These are phyloP conservation scores for Griposia aprilina DNA, from an alignment of 2,888 invertebrate genomes.

Conservation along the genomic window DNA sequence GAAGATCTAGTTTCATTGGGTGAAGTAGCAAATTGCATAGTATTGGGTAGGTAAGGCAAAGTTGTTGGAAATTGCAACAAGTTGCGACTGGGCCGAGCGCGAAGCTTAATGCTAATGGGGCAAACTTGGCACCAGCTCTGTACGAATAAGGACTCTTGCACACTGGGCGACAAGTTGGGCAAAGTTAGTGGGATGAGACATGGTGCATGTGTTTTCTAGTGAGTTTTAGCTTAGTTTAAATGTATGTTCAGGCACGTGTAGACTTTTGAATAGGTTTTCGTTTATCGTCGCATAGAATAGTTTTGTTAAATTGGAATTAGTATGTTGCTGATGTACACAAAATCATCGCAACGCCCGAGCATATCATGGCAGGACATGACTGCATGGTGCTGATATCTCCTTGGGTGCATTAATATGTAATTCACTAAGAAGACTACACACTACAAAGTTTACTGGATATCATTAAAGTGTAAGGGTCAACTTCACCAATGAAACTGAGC, in stretches of 20 bases:
- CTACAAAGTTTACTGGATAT: neutral
- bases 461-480: neutral
- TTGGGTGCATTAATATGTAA: too few relatives aligned
- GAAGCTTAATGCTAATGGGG: constrained; percentile 78
- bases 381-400: neutral
- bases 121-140: constrained; percentile 72
- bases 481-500: neutral
- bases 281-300: neutral
- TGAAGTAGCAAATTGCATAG: constrained; percentile 70
- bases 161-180: constrained; percentile 62
- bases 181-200: constrained; percentile 56
- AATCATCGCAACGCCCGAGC: neutral
- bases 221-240: constrained; percentile 37
- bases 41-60: constrained; percentile 69
- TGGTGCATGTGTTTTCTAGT: constrained; percentile 47
- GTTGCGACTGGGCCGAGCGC: constrained; percentile 74
- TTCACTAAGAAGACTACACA: neutral
- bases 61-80: constrained; percentile 79
- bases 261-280: neutral
- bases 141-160: constrained; percentile 56
- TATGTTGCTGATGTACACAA: neutral
- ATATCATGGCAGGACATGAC: neutral
- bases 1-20: constrained; percentile 64
- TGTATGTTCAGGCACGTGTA: constrained; percentile 18
- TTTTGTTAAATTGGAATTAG: neutral